Percentiles rank a stretch among this genome's conserved stretches.
phyloP scores from a whole-genome alignment of 2,888 invertebrate species.

The Ornithoptera priamus region DNA sequence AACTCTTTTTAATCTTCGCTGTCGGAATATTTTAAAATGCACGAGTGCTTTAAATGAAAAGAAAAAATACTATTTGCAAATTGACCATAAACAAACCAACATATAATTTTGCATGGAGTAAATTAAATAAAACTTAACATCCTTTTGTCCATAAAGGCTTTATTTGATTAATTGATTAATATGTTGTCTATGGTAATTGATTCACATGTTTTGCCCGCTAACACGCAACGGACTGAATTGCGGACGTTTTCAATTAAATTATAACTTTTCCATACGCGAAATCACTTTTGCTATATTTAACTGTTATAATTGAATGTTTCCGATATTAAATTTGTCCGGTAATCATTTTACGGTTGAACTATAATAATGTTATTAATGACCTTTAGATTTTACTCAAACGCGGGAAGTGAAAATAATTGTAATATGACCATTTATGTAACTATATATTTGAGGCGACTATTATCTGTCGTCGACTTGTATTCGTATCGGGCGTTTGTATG shows the following conservation, averaged over 20 bases:
- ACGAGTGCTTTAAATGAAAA: background rate
- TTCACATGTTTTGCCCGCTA: conserved; percentile 26
- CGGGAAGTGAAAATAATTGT: background rate
- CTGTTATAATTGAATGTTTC: conserved; percentile 21
- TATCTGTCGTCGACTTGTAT: no score
- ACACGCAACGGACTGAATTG: conserved; percentile 25
- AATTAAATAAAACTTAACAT: conserved; percentile 18
- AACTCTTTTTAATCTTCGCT: no score
- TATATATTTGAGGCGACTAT: no score
- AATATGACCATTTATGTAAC: background rate
- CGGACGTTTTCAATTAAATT: conserved; percentile 29
- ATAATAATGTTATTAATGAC: conserved; percentile 13
- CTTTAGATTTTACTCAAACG: conserved; percentile 3
- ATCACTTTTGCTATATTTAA: conserved; percentile 28
- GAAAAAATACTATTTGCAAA: background rate
- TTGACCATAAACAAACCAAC: background rate
- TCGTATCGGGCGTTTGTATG: no score
- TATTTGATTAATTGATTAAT: conserved; percentile 25
- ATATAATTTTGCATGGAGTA: background rate
- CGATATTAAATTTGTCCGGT: conserved; percentile 15
- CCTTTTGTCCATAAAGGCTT: conserved; percentile 8
- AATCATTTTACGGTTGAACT: conserved; percentile 17
- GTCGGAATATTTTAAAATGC: background rate
- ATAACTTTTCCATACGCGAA: conserved; percentile 21
- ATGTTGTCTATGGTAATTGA: conserved; percentile 27